phyloP scores from a whole-genome alignment of 2,888 invertebrate species.

The Stenodera caucasica region DNA sequence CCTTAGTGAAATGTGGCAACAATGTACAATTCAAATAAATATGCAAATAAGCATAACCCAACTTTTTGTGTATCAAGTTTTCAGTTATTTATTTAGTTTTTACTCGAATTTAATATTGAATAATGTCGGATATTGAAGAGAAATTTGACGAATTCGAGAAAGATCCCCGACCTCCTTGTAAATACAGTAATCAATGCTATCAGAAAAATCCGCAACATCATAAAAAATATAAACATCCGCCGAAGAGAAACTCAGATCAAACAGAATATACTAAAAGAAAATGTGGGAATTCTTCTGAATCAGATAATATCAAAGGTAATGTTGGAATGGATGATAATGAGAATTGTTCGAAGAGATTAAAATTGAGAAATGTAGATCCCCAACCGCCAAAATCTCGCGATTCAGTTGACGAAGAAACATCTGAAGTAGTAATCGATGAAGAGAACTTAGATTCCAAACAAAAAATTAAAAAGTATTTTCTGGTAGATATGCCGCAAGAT shows the following conservation, averaged over 20 bases:
- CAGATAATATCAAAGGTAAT: not conserved
- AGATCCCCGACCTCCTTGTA: constrained; percentile 64
- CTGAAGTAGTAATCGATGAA: constrained; percentile 41
- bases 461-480: constrained; percentile 73
- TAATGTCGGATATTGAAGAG: not conserved
- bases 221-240: constrained; percentile 76
- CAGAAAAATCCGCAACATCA: constrained; percentile 77
- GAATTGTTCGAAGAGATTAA: constrained; percentile 4
- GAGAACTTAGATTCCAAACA: constrained; percentile 43
- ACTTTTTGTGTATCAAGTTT: too few relatives aligned
- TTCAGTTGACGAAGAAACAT: constrained; percentile 40
- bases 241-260: constrained; percentile 44
- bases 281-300: not conserved
- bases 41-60: too few relatives aligned
- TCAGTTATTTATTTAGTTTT: not conserved
- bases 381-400: not conserved
- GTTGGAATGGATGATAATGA: not conserved
- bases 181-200: constrained; percentile 79
- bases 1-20: too few relatives aligned
- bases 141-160: constrained; percentile 37
- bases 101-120: not conserved
- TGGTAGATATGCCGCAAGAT: constrained; percentile 87
- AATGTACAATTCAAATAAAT: too few relatives aligned
- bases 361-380: constrained; percentile 12
- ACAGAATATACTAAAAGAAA: constrained; percentile 7